phyloP scores from a whole-genome alignment of 1,140 invertebrate species.

The Bursaphelenchus mucronatus region DNA sequence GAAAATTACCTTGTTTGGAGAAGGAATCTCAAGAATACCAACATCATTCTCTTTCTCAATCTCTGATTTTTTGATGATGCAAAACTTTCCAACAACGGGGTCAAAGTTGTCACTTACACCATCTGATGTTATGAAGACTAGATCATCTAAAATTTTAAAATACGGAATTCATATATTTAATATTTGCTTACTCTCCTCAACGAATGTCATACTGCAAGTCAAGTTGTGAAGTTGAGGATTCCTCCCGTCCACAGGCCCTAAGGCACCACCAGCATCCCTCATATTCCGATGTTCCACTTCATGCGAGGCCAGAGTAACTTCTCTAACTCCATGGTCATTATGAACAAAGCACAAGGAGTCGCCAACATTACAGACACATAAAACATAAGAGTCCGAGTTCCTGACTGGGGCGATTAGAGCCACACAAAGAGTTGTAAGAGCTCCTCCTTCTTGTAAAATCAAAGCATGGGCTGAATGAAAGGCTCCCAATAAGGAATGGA shows the following conservation, averaged over 20 bases:
- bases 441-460: conserved; percentile 78
- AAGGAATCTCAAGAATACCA: neutral
- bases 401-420: conserved; percentile 63
- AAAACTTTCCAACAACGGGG: conserved; percentile 86
- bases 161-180: neutral
- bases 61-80: conserved; percentile 65
- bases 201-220: conserved; percentile 79
- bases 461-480: conserved; percentile 81
- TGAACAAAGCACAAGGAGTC: conserved; percentile 84
- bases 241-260: conserved; percentile 80
- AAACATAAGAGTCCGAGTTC: conserved; percentile 68
- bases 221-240: conserved; percentile 85
- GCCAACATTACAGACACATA: conserved; percentile 84
- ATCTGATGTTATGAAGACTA: conserved; percentile 82
- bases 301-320: conserved; percentile 73
- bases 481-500: conserved; percentile 74
- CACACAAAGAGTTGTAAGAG: conserved; percentile 77
- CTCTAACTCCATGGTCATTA: conserved; percentile 72
- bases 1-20: neutral
- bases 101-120: conserved; percentile 91
- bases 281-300: conserved; percentile 84
- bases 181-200: conserved; percentile 65
- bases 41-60: conserved; percentile 34
- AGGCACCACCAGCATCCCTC: conserved; percentile 80
- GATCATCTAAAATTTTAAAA: conserved; percentile 68